Conservation (phyloP, 2,113 vertebrate species). For the Axis porcinus region DNA sequence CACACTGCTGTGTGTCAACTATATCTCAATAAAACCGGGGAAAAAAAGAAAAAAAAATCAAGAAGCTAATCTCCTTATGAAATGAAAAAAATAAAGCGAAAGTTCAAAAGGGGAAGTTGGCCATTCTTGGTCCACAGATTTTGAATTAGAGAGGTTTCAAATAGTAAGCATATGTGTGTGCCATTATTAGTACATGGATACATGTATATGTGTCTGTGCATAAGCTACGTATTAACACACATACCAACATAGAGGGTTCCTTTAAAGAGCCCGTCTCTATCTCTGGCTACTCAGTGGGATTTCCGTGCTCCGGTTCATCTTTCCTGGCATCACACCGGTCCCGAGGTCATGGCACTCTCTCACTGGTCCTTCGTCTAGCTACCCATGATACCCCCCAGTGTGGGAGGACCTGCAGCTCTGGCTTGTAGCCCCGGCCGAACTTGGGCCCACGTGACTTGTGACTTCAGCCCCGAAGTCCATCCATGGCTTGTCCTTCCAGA, state of each 20-base stretch:
- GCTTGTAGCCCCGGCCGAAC: accelerated
- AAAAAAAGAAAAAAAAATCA: not conserved
- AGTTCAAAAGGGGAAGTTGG: not conserved
- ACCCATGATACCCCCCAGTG: accelerated
- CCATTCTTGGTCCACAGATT: not conserved
- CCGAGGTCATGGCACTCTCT: too few relatives aligned
- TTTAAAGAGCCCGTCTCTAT: not conserved
- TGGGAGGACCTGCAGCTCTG: accelerated
- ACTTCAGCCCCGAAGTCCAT: not conserved
- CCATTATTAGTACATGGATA: not conserved
- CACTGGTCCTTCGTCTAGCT: too few relatives aligned
- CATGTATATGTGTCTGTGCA: accelerated
- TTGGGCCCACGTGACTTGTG: too few relatives aligned
- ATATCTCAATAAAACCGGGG: not conserved
- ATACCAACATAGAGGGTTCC: accelerated
- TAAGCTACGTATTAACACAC: too few relatives aligned
- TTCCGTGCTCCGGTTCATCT: accelerated
- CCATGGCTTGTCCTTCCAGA: not conserved
- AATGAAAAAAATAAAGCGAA: not conserved
- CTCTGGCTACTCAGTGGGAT: too few relatives aligned
- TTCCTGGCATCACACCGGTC: not conserved
- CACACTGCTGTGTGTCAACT: not conserved
- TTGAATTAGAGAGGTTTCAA: not conserved
- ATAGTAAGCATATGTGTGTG: not conserved
- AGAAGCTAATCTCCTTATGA: not conserved